phyloP scores from a whole-genome alignment of 2,888 invertebrate genomes.

The Prostheceraeus crozeri region DNA sequence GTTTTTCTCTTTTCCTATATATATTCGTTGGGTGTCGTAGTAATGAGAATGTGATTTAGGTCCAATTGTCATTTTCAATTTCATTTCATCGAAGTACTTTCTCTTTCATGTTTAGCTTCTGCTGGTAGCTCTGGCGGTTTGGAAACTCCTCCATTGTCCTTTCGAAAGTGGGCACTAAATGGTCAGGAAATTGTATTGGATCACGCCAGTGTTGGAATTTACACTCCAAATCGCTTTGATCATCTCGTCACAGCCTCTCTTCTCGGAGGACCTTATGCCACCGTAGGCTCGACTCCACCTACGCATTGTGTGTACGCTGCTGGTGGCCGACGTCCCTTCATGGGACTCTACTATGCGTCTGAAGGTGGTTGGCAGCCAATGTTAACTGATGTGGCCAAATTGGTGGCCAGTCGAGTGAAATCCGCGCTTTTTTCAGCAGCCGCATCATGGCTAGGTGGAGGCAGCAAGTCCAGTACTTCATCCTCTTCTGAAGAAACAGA shows the following conservation, averaged over 20 bases:
- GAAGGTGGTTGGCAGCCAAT: conserved; percentile 76
- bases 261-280: conserved; percentile 55
- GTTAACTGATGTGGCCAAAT: conserved; percentile 77
- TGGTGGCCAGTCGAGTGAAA: conserved; percentile 74
- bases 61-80: too few species aligned
- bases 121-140: too few species aligned
- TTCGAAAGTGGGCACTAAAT: conserved; percentile 78
- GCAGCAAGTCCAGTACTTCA: too few species aligned
- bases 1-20: too few species aligned
- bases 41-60: too few species aligned
- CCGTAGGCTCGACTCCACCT: conserved; percentile 64
- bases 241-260: conserved; percentile 74
- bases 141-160: too few species aligned
- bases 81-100: neutral
- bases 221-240: conserved; percentile 68
- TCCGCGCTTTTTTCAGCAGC: conserved; percentile 45
- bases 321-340: conserved; percentile 72
- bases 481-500: too few species aligned
- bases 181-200: conserved; percentile 68
- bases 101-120: too few species aligned
- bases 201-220: conserved; percentile 60
- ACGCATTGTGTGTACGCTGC: conserved; percentile 69
- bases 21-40: too few species aligned
- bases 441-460: conserved; percentile 26
- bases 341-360: conserved; percentile 79